Evolutionary conservation across 1,140 invertebrate species (phyloP), one percentile per base, ranked within the genome.

Genomic region (Halesus radiatus): DNA sequence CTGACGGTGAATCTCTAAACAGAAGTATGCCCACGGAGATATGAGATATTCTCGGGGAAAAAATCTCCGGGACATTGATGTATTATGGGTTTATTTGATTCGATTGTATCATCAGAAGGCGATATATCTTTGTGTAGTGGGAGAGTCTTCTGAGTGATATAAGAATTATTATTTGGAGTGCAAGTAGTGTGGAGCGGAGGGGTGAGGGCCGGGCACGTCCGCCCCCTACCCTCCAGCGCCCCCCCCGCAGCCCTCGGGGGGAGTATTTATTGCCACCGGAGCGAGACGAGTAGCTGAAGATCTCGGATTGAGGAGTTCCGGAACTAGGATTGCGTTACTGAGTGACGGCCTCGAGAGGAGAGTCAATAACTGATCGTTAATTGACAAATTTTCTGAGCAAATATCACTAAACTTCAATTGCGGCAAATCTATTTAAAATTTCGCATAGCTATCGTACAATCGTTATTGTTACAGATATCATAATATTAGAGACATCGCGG

Each of bases 31-130:
- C n/a, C n/a, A 64, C 52, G 15, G 37, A 79, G 62, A 76, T 70
- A 80, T 68, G 74, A 76, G 73, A 80, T 52, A 68, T 75, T 79
- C 70, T 20, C 37, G 22, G 15, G 72, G 66, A 76, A 74, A 76
- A 76, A 81, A 81, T 83, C 78, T 62, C 73, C 60, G 60, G 74
- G 82, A 83, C 80, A 80, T 83, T 83, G 82, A 83, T 83, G 80
- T 83, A 83, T 83, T 78, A 80, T 66, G 68, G 82, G 82, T 83
- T 83, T 83, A 83, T 83, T 83, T 83, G 82, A 83, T 83, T 83
- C 82, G 82, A 83, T 83, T 83, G 82, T 83, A 83, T 83, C 82
- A 83, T 83, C 82, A 81, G 82, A 81, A 81, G 56, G 82, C 80
- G 75, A 81, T 79, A 80, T 83, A 83, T 81, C 79, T 80, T 50